These are phyloP conservation scores for Latheticus oryzae DNA, from an alignment of 2,888 invertebrate genomes.

Conservation along the genomic window DNA sequence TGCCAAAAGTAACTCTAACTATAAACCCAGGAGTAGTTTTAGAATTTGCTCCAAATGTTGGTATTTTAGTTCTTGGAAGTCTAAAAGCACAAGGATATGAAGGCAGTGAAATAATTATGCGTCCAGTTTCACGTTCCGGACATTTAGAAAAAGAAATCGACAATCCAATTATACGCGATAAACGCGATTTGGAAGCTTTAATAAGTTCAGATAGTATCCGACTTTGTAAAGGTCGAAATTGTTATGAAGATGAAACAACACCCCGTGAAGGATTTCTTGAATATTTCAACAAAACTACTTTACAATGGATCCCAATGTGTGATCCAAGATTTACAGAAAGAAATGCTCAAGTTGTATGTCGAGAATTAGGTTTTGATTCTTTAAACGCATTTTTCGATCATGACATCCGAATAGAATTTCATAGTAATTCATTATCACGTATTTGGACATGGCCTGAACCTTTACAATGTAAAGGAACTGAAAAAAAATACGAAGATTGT, in stretches of 20 bases:
- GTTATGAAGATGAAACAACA: slow-evolving; percentile 68
- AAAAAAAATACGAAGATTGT: slow-evolving; percentile 82
- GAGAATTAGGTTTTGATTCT: slow-evolving; percentile 90
- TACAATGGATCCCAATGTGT: slow-evolving; percentile 97
- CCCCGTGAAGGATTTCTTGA: slow-evolving; percentile 90
- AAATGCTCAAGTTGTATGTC: slow-evolving; percentile 96
- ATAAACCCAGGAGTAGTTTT: slow-evolving; percentile 90
- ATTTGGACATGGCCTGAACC: slow-evolving; percentile 98
- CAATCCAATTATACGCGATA: slow-evolving; percentile 58
- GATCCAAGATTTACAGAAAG: slow-evolving; percentile 95
- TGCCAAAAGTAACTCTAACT: slow-evolving; percentile 90
- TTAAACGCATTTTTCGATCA: slow-evolving; percentile 90
- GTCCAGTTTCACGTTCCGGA: slow-evolving; percentile 67
- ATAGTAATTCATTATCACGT: slow-evolving; percentile 86
- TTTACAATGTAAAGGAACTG: slow-evolving; percentile 83
- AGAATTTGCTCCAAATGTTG: slow-evolving; percentile 96
- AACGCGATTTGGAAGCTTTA: slow-evolving; percentile 71
- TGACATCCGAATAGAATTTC: slow-evolving; percentile 87
- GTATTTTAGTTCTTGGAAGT: slow-evolving; percentile 93
- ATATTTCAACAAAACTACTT: slow-evolving; percentile 93
- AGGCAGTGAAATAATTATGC: slow-evolving; percentile 83
- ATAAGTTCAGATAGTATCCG: slow-evolving; percentile 75
- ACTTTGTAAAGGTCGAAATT: slow-evolving; percentile 82
- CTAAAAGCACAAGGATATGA: slow-evolving; percentile 84
- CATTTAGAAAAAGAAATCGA: slow-evolving; percentile 65